Conservation (phyloP, 2,113 vertebrate species). For the Setophaga petechia region DNA sequence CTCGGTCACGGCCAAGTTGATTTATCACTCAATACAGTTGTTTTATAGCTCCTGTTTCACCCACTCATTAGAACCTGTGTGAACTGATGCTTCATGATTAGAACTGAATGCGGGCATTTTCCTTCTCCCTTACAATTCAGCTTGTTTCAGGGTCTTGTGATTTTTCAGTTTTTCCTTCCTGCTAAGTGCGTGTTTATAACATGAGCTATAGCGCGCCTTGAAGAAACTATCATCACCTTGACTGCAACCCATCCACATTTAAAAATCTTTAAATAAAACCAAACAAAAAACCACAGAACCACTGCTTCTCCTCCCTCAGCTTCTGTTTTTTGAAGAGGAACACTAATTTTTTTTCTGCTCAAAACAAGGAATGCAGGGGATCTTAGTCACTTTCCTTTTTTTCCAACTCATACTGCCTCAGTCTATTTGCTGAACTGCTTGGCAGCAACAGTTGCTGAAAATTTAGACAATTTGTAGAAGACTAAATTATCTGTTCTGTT, state of each 20-base stretch:
- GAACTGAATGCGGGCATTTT: rapidly evolving
- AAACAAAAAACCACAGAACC: background rate
- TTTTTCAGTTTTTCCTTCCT: background rate
- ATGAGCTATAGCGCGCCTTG: background rate
- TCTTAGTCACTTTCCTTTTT: background rate
- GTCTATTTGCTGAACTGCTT: background rate
- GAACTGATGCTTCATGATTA: background rate
- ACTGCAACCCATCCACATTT: background rate
- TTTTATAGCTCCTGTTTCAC: background rate
- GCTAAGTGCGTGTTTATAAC: background rate
- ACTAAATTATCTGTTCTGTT: background rate
- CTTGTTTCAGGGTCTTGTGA: background rate
- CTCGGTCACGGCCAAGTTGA: background rate
- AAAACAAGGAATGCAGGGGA: background rate
- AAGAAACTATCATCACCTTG: background rate
- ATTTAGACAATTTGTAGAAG: background rate
- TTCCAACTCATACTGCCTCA: background rate
- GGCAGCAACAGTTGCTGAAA: constrained; percentile 1
- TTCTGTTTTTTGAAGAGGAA: background rate
- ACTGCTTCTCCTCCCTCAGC: background rate
- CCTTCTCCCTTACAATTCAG: background rate
- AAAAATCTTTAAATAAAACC: background rate
- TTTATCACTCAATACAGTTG: background rate
- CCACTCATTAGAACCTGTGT: background rate
- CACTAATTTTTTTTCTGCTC: background rate